Percentiles rank a stretch among this genome's conserved stretches.
phyloP scores from a whole-genome alignment of 2,113 vertebrate genomes.

The Dromaius novaehollandiae region DNA sequence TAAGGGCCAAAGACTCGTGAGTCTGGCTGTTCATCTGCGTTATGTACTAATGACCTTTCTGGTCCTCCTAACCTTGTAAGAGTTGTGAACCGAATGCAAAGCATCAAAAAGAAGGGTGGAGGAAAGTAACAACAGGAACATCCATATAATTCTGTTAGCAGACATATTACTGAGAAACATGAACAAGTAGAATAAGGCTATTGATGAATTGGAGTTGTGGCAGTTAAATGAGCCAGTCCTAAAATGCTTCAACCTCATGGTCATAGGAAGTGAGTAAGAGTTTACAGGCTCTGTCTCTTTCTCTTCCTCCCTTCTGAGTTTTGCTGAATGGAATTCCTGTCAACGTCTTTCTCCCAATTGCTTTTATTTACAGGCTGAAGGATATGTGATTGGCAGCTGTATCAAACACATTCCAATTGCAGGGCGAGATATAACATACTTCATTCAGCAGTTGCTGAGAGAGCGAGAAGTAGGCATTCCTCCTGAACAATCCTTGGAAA shows the following conservation, averaged over 20 bases:
- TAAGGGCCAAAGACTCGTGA: slow-evolving; percentile 49
- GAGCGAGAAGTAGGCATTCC: slow-evolving; percentile 98
- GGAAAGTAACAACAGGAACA: background rate
- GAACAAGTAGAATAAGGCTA: background rate
- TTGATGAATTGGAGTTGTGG: background rate
- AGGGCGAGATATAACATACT: slow-evolving; percentile 97
- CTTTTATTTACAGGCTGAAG: slow-evolving; percentile 86
- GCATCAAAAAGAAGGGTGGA: background rate
- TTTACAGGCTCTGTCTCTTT: background rate
- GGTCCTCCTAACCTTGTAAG: slow-evolving; percentile 12
- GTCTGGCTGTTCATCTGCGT: slow-evolving; percentile 41
- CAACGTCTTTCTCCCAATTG: background rate
- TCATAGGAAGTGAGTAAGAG: background rate
- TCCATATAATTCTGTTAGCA: background rate
- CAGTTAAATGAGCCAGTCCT: background rate
- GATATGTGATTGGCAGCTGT: slow-evolving; percentile 98
- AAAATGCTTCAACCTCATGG: background rate
- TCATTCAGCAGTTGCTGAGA: slow-evolving; percentile 95
- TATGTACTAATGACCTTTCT: slow-evolving; percentile 22
- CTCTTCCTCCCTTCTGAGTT: background rate
- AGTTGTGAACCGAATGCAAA: background rate
- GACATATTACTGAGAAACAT: background rate
- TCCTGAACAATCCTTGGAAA: slow-evolving; percentile 97
- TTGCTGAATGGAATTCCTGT: background rate
- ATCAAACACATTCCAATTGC: slow-evolving; percentile 99